Evolutionary conservation across 2,113 vertebrate genomes (phyloP), one percentile per base, ranked within the genome.

Genomic region (Macrotis lagotis): DNA sequence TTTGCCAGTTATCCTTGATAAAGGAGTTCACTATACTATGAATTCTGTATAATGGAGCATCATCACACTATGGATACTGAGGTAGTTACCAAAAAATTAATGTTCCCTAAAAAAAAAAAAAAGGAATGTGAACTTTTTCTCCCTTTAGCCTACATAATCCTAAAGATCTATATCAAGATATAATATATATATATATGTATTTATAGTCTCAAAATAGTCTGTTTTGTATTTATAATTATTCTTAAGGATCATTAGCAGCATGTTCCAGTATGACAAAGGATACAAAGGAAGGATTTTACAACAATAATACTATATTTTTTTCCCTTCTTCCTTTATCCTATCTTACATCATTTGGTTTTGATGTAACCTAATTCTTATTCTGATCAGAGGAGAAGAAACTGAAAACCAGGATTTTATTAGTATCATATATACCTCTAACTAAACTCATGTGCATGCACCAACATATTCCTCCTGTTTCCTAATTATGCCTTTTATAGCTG

Each of bases 361-460:
- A 92, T 95, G 66, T 94, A 98, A 96, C 96, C 97, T 98, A 96
- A 98, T 98, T 98, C 98, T 95, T 98, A 98, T 98, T 98, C 98
- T 91, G 97, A 97, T 98, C 98, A 98, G 98, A 97, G 95, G 94
- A 93, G 83, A 66, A 91, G 95, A 59, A 96, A 93, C 94, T 95
- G 96, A 97, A 98, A 98, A 97, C 90, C 92, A 92, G 96, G 0
- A 83, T 97, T 98, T 98, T 98, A 98, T 98, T 98, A 98, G 96
- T 94, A 97, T 91, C 95, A 91, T 44, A 91, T 44, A 9, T 83
- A 95, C 93, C 97, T 96, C 94, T 90, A 93, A 93, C 96, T 25
- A 52, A 92, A 92, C 93, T 93, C 91, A 93, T 96, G 91, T 96
- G 92, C 49, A 3, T 25, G 95, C 49, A 91, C 0, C 22, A 74